Percentiles rank a stretch among this genome's conserved stretches.
These are phyloP conservation scores for Scaptodrosophila lebanonensis DNA, from an alignment of 1,140 invertebrate species.

Conservation along the genomic window DNA sequence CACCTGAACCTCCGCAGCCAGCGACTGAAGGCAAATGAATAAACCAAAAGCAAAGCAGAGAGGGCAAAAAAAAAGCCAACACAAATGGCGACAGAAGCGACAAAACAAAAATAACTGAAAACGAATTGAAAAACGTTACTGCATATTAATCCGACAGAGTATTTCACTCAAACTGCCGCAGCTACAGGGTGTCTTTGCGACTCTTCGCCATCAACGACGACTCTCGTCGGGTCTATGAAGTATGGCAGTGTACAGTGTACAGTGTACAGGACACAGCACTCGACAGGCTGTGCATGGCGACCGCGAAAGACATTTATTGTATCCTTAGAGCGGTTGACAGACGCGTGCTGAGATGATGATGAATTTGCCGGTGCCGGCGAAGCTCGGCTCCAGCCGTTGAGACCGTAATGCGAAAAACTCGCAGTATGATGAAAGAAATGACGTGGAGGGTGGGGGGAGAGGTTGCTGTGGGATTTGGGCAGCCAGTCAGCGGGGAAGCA, in stretches of 20 bases:
- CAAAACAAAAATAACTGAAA: too few relatives aligned
- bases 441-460: background rate
- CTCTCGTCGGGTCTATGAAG: background rate
- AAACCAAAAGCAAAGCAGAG: conserved; percentile 50
- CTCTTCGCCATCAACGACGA: background rate
- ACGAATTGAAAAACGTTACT: conserved; percentile 64
- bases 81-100: conserved; percentile 42
- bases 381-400: too few relatives aligned
- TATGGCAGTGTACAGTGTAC: background rate
- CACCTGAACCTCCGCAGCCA: conserved; percentile 53
- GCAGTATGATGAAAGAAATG: background rate
- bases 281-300: conserved; percentile 31
- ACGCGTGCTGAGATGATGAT: conserved; percentile 72
- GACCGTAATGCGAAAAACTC: conserved; percentile 51
- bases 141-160: conserved; percentile 74
- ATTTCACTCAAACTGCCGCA: conserved; percentile 52
- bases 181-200: conserved; percentile 31
- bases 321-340: conserved; percentile 70
- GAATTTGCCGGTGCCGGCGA: conserved; percentile 55
- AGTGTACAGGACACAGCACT: conserved; percentile 12
- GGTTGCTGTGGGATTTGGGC: too few relatives aligned
- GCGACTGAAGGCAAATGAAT: conserved; percentile 54
- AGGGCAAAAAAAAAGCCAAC: conserved; percentile 15
- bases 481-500: conserved; percentile 42
- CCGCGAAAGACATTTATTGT: conserved; percentile 74